These are phyloP conservation scores for Lamellibrachia satsuma DNA, from an alignment of 2,888 invertebrate species.

Conservation along the genomic window DNA sequence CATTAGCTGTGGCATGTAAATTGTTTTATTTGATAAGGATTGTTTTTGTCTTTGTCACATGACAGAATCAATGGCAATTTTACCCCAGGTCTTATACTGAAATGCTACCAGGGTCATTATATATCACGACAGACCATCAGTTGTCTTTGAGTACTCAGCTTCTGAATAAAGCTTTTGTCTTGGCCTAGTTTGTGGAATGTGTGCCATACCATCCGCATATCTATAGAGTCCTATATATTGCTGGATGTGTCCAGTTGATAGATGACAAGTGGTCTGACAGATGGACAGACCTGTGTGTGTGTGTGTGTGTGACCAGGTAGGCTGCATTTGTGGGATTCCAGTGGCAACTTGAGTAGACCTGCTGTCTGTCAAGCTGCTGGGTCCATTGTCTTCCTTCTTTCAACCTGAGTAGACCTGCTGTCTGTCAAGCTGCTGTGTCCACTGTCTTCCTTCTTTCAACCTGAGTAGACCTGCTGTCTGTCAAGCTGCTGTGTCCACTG, in stretches of 20 bases:
- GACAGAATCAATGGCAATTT: neutral
- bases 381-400: no score
- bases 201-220: neutral
- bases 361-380: neutral
- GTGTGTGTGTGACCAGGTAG: neutral
- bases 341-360: neutral
- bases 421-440: no score
- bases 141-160: neutral
- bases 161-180: no score
- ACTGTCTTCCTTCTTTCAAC: no score
- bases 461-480: no score
- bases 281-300: neutral
- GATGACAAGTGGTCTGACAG: neutral
- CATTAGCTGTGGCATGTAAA: neutral
- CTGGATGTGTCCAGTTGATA: neutral
- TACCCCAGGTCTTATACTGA: neutral
- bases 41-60: neutral
- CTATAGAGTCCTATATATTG: neutral
- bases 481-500: no score
- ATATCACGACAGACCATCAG: neutral
- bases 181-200: neutral
- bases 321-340: neutral
- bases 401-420: no score
- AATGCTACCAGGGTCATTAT: neutral
- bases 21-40: neutral